Conservation (phyloP, 2,888 invertebrate species). For the Drosophila pullipes region DNA sequence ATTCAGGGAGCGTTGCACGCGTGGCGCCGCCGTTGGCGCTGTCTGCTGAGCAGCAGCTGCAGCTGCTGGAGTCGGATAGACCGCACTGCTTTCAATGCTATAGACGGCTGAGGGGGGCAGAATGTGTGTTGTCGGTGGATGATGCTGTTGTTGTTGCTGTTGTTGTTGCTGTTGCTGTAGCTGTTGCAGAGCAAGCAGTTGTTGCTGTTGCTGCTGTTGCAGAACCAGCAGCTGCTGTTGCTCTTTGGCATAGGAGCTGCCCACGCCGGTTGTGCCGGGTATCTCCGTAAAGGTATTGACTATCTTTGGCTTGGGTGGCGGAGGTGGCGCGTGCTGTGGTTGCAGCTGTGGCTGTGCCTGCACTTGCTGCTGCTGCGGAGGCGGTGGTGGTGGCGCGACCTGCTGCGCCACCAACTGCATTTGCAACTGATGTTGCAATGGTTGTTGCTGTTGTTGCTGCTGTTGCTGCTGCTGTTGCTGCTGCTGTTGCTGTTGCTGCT, state of each 20-base stretch:
- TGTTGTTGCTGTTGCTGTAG: conserved; percentile 68
- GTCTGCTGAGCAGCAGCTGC: conserved; percentile 45
- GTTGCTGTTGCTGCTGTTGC: conserved; percentile 70
- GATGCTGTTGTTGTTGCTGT: conserved; percentile 60
- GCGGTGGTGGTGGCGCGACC: conserved; percentile 56
- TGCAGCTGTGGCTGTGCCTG: conserved; percentile 53
- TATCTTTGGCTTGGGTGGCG: conserved; percentile 82
- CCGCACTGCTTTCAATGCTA: conserved; percentile 83
- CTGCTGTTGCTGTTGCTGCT: conserved; percentile 42
- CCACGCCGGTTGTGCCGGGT: conserved; percentile 85
- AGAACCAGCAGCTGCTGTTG: conserved; percentile 62
- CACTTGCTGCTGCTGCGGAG: conserved; percentile 56
- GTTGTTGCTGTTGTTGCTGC: conserved; percentile 33
- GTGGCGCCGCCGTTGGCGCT: conserved; percentile 64
- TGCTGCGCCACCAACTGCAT: conserved; percentile 57
- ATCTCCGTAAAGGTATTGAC: conserved; percentile 85
- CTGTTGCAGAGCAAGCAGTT: conserved; percentile 62
- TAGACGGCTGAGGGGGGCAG: conserved; percentile 84
- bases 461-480: conserved; percentile 36
- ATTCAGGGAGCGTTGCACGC: conserved; percentile 76
- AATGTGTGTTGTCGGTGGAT: conserved; percentile 83
- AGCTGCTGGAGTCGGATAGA: conserved; percentile 53
- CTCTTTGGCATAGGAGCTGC: conserved; percentile 84
- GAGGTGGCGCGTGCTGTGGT: conserved; percentile 79
- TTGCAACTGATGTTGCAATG: conserved; percentile 49